A percentile compares a stretch with the other conserved stretches of the same genome.
Evolutionary conservation across 2,888 invertebrate species (phyloP).

Genomic region (Ptychoptera contaminata): DNA sequence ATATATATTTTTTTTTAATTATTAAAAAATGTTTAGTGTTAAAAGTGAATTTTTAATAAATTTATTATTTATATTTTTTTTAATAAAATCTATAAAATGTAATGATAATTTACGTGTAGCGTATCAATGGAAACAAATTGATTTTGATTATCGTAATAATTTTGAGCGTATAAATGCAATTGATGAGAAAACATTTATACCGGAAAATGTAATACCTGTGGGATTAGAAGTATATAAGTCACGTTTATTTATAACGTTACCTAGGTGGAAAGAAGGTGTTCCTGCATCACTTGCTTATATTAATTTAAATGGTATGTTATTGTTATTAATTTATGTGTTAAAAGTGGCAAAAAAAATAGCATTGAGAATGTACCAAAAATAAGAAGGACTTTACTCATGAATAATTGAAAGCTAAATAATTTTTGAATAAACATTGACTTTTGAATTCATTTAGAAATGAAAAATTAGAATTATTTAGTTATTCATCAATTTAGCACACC

Average conservation of each 20-base stretch:
- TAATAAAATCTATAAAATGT: conserved; percentile 8
- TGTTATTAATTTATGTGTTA: not conserved
- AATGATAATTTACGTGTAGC: conserved; percentile 53
- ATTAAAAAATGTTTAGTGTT: no score
- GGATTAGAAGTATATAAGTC: conserved; percentile 55
- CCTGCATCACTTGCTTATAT: conserved; percentile 60
- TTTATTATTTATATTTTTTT: no score
- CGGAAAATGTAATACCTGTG: conserved; percentile 55
- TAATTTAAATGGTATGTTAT: conserved; percentile 45
- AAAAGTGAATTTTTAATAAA: no score
- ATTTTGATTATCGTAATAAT: conserved; percentile 45
- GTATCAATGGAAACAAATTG: conserved; percentile 59
- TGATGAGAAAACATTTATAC: conserved; percentile 42
- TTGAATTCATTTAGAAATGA: no score
- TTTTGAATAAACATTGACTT: no score
- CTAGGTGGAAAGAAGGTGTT: conserved; percentile 59
- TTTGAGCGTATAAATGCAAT: conserved; percentile 42
- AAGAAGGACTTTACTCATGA: no score
- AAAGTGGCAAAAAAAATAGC: no score
- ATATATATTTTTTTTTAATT: no score
- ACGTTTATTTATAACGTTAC: conserved; percentile 54
- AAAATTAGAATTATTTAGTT: no score
- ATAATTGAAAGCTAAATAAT: no score
- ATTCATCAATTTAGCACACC: no score
- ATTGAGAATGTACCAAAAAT: no score